A percentile compares a stretch with the other conserved stretches of the same genome.
Conservation (phyloP, 2,888 invertebrate genomes). For the Nysson spinosus region DNA sequence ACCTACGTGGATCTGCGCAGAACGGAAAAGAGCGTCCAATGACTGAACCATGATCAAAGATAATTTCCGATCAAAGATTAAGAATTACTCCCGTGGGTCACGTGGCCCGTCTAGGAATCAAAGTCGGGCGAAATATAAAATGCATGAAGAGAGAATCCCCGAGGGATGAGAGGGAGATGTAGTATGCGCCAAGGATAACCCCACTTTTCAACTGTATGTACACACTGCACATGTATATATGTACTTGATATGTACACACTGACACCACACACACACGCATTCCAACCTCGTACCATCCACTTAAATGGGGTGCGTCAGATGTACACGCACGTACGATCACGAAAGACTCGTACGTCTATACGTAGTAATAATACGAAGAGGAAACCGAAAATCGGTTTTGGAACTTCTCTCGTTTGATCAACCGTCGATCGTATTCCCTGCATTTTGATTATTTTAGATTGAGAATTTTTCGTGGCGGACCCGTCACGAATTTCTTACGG, state of each 20-base stretch:
- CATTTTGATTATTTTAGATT: neutral
- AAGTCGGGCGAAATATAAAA: constrained; percentile 76
- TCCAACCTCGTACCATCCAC: neutral
- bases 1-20: constrained; percentile 33
- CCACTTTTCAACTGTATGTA: neutral
- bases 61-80: constrained; percentile 75
- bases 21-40: constrained; percentile 47
- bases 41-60: constrained; percentile 71
- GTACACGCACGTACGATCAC: constrained; percentile 29
- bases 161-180: too few species aligned
- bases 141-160: constrained; percentile 75
- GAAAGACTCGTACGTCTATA: constrained; percentile 8
- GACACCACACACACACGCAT: neutral
- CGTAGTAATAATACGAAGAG: constrained; percentile 11
- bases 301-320: constrained; percentile 18
- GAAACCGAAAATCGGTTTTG: constrained; percentile 11
- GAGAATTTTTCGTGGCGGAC: constrained; percentile 4
- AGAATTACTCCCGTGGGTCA: constrained; percentile 68
- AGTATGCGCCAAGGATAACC: constrained; percentile 22
- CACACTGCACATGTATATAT: constrained; percentile 7
- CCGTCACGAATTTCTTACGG: too few species aligned
- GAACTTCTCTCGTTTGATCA: constrained; percentile 6
- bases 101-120: constrained; percentile 71
- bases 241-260: constrained; percentile 14
- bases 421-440: neutral